Percentiles rank a stretch among this genome's conserved stretches.
phyloP scores from a whole-genome alignment of 1,140 invertebrate species.

The Pygmarrhopalites habei region DNA sequence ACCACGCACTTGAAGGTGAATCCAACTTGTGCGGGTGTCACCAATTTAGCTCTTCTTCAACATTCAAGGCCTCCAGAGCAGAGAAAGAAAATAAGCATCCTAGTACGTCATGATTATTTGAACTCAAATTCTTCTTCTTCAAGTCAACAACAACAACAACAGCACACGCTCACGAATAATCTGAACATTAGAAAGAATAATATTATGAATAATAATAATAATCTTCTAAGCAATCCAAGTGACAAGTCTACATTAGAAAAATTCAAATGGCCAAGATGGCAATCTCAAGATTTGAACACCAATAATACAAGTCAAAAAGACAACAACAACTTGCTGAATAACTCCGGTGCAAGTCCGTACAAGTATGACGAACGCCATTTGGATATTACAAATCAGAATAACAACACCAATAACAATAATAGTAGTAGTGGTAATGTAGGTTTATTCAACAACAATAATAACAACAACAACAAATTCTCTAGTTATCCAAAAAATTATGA shows the following conservation, averaged over 20 bases:
- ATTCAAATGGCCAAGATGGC: not conserved
- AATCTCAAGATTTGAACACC: too few species aligned
- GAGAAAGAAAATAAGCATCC: constrained; percentile 22
- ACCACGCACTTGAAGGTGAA: constrained; percentile 19
- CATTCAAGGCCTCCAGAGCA: not conserved
- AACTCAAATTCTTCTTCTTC: too few species aligned
- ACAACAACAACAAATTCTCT: too few species aligned
- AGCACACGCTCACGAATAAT: not conserved
- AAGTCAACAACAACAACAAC: not conserved
- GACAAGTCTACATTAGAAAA: not conserved
- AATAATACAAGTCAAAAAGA: too few species aligned
- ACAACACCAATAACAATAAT: not conserved
- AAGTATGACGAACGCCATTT: not conserved
- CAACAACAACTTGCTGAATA: not conserved
- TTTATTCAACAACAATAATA: too few species aligned
- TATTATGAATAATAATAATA: not conserved
- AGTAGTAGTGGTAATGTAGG: not conserved
- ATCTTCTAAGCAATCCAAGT: not conserved
- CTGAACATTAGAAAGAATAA: not conserved
- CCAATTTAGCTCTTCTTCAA: constrained; percentile 9
- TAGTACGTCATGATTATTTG: constrained; percentile 11
- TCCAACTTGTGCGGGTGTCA: constrained; percentile 5
- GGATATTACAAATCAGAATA: not conserved
- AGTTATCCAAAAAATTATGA: not conserved
- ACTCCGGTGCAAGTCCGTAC: not conserved